Percentiles rank a stretch among this genome's conserved stretches.
phyloP scores from a whole-genome alignment of 2,888 invertebrate species.

The Drosophila demipolita region DNA sequence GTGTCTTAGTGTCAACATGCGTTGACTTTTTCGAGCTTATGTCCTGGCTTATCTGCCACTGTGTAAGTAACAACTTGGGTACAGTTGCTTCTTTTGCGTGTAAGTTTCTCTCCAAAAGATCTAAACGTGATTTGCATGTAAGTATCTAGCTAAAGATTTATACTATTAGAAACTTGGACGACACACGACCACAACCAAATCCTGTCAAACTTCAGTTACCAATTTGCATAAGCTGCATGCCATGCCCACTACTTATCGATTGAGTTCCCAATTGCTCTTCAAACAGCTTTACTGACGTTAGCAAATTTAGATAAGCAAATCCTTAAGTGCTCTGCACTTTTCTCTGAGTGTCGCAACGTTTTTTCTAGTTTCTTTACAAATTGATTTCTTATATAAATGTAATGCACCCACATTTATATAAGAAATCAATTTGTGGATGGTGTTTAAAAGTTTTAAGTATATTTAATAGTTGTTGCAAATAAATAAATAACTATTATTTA shows the following conservation, averaged over 20 bases:
- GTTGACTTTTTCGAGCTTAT: slow-evolving; percentile 70
- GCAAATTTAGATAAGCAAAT: slow-evolving; percentile 4
- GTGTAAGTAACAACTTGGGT: slow-evolving; percentile 53
- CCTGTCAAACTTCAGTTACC: slow-evolving; percentile 29
- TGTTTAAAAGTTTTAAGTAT: not conserved
- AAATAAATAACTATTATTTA: not conserved
- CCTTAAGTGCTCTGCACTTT: slow-evolving; percentile 8
- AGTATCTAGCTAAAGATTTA: slow-evolving; percentile 17
- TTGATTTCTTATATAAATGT: not conserved
- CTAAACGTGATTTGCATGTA: slow-evolving; percentile 52
- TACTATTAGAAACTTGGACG: slow-evolving; percentile 18
- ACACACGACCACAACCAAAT: slow-evolving; percentile 13
- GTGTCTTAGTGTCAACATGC: slow-evolving; percentile 79
- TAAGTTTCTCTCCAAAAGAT: slow-evolving; percentile 16
- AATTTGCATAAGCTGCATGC: slow-evolving; percentile 49
- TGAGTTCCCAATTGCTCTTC: not conserved
- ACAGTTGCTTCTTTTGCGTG: slow-evolving; percentile 60
- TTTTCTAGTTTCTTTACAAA: slow-evolving; percentile 1
- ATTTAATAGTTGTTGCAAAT: not conserved
- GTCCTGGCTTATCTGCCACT: slow-evolving; percentile 54
- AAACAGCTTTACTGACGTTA: not conserved
- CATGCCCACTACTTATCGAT: slow-evolving; percentile 15
- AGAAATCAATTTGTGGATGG: too few relatives aligned
- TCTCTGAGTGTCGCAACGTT: not conserved
- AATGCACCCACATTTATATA: too few relatives aligned